Base-by-base conservation (phyloP, 2,113 vertebrate genomes). In the Alethe diademata region DNA sequence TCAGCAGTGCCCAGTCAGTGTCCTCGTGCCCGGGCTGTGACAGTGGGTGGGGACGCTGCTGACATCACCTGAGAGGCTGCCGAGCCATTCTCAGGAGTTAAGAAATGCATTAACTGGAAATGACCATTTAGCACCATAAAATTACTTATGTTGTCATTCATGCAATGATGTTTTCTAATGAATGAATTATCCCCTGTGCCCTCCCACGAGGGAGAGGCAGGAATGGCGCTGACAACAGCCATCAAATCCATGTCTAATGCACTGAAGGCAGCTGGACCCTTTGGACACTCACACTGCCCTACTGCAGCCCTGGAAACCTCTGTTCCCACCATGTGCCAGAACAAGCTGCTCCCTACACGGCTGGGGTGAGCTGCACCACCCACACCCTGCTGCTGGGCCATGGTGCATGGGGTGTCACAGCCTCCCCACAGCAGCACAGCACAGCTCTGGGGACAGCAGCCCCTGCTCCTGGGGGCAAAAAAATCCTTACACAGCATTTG, bases 371-470 rank as follows among this genome's bases (percentile, higher is more conserved):
- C 45, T 58, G 48, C 29, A 5, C 25, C 24, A 64, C 12, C 2
- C 3, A 1, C 6, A 0, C 23, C 8, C 3, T 0, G 3, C 47
- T 9, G 9, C 0, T 2, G 25, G 67, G 56, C 66, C 42, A 0
- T 4, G 50, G 73, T 4, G 47, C 57, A 11, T 10, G 1, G 6
- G 26, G 43, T 2, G 26, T 23, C 3, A 15, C 47, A 35, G 51
- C 31, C 69, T 36, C 29, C 22, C 11, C 67, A 14, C 0, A 0
- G 76, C 57, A 4, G 12, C 9, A 13, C 61, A 43, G 7, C 9
- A 2, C 13, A 10, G 53, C n/a, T 28, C 29, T 17, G 2, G 66
- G 40, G 23, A 6, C 5, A 3, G 66, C 71, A 74, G 75, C 54
- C 22, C 28, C 28, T 50, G 22, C 31, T 26, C 1, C 0, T 2